These are phyloP conservation scores for Conchocele bisecta DNA, from an alignment of 2,888 invertebrate genomes.

Conservation along the genomic window DNA sequence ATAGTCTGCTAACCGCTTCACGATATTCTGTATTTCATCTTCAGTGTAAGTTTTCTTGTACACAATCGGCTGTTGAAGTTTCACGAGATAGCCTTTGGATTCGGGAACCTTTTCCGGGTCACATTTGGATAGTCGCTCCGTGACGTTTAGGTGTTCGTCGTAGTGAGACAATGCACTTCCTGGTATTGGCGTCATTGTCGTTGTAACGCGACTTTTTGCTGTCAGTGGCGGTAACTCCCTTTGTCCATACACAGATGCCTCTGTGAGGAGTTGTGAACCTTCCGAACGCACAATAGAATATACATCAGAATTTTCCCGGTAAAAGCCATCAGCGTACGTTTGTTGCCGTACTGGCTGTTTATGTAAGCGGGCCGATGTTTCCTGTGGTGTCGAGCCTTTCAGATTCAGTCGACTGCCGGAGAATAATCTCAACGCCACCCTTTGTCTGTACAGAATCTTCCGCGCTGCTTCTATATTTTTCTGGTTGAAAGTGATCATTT, in stretches of 20 bases:
- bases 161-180: constrained; percentile 49
- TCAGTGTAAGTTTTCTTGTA: constrained; percentile 67
- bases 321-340: constrained; percentile 47
- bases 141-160: constrained; percentile 39
- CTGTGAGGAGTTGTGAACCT: constrained; percentile 50
- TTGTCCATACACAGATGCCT: constrained; percentile 42
- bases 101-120: constrained; percentile 66
- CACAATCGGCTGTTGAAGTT: constrained; percentile 61
- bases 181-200: constrained; percentile 50
- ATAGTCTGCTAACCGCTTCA: constrained; percentile 61
- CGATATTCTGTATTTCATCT: constrained; percentile 60
- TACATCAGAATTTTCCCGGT: constrained; percentile 38
- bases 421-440: constrained; percentile 47
- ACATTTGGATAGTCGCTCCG: constrained; percentile 52
- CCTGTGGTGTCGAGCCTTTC: constrained; percentile 50
- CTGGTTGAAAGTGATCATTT: constrained; percentile 45
- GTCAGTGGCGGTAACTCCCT: constrained; percentile 29
- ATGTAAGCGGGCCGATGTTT: constrained; percentile 52
- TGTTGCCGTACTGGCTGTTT: constrained; percentile 44
- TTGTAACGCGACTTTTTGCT: constrained; percentile 26
- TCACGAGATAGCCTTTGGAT: constrained; percentile 61
- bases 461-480: constrained; percentile 59
- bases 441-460: constrained; percentile 58
- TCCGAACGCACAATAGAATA: constrained; percentile 45
- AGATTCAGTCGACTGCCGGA: constrained; percentile 55